A percentile compares a stretch with the other conserved stretches of the same genome.
These are phyloP conservation scores for Pseudanteris insignis DNA, from an alignment of 2,888 invertebrate genomes.

Conservation along the genomic window DNA sequence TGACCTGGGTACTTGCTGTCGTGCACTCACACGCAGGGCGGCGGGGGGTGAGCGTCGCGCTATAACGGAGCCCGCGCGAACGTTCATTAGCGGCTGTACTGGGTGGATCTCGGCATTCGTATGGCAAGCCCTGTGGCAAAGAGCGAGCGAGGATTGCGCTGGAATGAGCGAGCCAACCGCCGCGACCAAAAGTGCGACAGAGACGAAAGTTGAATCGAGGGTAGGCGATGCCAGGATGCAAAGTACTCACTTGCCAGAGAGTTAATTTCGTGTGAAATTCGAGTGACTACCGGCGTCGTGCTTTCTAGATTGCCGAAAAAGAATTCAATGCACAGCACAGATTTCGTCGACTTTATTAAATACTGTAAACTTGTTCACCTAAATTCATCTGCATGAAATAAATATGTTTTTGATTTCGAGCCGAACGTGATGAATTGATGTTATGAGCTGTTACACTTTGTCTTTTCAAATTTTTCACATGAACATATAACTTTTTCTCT, in stretches of 20 bases:
- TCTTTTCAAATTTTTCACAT: too few species aligned
- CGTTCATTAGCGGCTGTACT: slow-evolving; percentile 58
- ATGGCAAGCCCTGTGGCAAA: slow-evolving; percentile 47
- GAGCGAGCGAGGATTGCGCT: slow-evolving; percentile 22
- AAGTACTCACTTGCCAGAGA: slow-evolving; percentile 54
- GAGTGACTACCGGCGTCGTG: slow-evolving; percentile 53
- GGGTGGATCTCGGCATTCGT: slow-evolving; percentile 58
- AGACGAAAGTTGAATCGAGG: slow-evolving; percentile 20
- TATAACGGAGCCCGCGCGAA: slow-evolving; percentile 53
- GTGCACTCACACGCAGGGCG: slow-evolving; percentile 46
- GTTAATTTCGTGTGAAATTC: slow-evolving; percentile 62
- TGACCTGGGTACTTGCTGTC: slow-evolving; percentile 54
- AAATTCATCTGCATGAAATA: too few species aligned
- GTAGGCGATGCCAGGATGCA: slow-evolving; percentile 44
- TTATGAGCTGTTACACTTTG: too few species aligned
- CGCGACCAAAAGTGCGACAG: slow-evolving; percentile 27
- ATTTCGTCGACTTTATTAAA: too few species aligned
- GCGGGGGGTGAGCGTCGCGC: slow-evolving; percentile 24
- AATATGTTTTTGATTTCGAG: too few species aligned
- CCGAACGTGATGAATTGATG: neutral
- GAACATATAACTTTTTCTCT: too few species aligned
- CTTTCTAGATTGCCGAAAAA: slow-evolving; percentile 40
- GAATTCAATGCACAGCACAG: slow-evolving; percentile 38
- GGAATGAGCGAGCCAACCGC: slow-evolving; percentile 8
- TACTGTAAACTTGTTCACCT: too few species aligned